Evolutionary conservation across 2,113 vertebrate species (phyloP).

Genomic region (Tragelaphus imberbis): DNA sequence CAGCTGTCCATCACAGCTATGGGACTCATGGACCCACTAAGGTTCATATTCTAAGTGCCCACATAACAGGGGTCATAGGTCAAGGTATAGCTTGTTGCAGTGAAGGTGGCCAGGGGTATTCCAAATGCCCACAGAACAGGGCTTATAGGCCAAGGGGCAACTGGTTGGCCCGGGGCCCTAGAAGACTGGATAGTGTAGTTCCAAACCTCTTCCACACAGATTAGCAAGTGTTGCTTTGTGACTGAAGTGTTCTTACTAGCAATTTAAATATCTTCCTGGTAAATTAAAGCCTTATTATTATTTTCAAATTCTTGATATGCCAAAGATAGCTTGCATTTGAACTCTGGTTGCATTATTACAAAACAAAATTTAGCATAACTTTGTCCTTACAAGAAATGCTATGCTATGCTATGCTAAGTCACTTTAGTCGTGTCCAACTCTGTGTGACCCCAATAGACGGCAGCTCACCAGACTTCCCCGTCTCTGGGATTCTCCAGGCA

Average conservation of each 20-base stretch:
- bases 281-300: not conserved
- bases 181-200: not conserved
- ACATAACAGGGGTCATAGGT: not conserved
- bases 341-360: slow-evolving; percentile 20
- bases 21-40: not conserved
- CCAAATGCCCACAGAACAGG: not conserved
- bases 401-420: no score
- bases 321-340: not conserved
- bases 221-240: not conserved
- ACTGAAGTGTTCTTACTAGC: not conserved
- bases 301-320: not conserved
- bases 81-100: not conserved
- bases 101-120: not conserved
- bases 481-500: no score
- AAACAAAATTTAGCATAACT: slow-evolving; percentile 38
- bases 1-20: not conserved
- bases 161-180: not conserved
- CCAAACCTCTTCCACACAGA: not conserved
- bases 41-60: not conserved
- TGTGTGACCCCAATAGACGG: no score
- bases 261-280: not conserved
- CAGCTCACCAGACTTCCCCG: no score
- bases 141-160: not conserved
- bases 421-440: no score
- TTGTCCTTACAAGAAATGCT: not conserved